Percentiles rank a stretch among this genome's conserved stretches.
Evolutionary conservation across 2,113 vertebrate species (phyloP).

Genomic region (Hippocampus abdominalis): DNA sequence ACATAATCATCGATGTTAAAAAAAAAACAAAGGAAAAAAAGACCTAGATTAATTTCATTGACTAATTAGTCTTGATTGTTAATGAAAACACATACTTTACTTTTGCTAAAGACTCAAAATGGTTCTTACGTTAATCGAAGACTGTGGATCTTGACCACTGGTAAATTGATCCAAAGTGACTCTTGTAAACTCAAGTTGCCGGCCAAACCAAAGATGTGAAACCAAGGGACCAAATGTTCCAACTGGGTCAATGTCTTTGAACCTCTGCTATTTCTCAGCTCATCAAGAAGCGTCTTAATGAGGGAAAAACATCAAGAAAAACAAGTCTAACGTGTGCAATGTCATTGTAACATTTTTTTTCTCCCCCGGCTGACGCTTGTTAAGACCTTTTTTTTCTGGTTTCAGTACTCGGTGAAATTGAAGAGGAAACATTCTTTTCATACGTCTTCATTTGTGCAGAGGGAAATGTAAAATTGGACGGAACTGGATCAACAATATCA

Average conservation of each 20-base stretch:
- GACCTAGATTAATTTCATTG: neutral
- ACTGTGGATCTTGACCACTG: neutral
- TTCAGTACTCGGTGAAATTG: neutral
- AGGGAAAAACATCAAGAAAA: conserved; percentile 43
- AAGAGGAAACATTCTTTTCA: conserved; percentile 1
- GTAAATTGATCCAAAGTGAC: neutral
- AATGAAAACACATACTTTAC: neutral
- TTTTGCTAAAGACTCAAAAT: neutral
- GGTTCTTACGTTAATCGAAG: neutral
- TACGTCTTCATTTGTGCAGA: neutral
- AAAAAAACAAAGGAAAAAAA: neutral
- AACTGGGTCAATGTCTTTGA: conserved; percentile 47
- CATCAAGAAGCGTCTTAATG: conserved; percentile 31
- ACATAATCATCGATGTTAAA: too few species aligned
- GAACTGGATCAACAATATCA: neutral
- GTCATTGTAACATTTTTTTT: conserved; percentile 31
- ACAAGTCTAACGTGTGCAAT: conserved; percentile 40
- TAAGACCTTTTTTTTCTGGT: conserved; percentile 26
- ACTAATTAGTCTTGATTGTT: neutral
- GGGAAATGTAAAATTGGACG: neutral
- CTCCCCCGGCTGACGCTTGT: conserved; percentile 6
- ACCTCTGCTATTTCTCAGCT: conserved; percentile 40
- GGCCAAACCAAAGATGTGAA: conserved; percentile 65
- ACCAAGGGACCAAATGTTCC: conserved; percentile 52
- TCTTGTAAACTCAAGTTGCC: conserved; percentile 40